Evolutionary conservation across 2,888 invertebrate species (phyloP), one percentile per base, ranked within the genome.

Genomic region (Polietes domitor): DNA sequence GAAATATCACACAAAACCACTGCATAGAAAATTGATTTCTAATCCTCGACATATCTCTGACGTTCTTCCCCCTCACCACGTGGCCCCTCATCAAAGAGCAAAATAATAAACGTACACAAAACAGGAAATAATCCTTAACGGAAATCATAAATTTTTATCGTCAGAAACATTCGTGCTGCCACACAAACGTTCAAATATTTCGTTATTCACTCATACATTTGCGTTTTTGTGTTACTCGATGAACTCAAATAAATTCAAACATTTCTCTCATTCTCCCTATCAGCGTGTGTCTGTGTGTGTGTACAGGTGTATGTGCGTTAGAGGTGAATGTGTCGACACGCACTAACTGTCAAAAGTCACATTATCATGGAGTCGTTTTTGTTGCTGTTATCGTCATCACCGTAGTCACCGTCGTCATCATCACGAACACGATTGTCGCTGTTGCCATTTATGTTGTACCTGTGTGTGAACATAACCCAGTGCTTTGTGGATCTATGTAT

Each of bases 271-370:
- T 41, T 65, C 17, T n/a, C 43, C 58, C 26, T n/a, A 28, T 77
- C 4, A 53, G 15, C 28, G 19, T 37, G 19, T 37, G 17, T 41
- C 6, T 70, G 37, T 63, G 43, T 37, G 12, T 72, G 2, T 79
- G 68, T 32, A 17, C 55, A 28, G 12, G 61, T 55, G 32, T 24
- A 24, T 50, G 65, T 5, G 63, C 0, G 63, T 17, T 2, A 28
- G 32, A 63, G 63, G 63, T 63, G 76, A 24, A 78, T 72, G 72
- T 61, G 61, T 50, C 41, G 83, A 80, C 85, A 87, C 88, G 88
- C 87, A 88, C 88, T 87, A 86, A 85, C 83, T 87, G 77, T 83
- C 78, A 73, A 78, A 80, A 72, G 77, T 76, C 76, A 77, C 77
- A 82, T 85, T 73, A 79, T 85, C 86, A 77, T 82, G 83, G 58